Evolutionary conservation across 2,888 invertebrate species (phyloP), one percentile per base, ranked within the genome.

Genomic region (Gandaritis pyraliata): DNA sequence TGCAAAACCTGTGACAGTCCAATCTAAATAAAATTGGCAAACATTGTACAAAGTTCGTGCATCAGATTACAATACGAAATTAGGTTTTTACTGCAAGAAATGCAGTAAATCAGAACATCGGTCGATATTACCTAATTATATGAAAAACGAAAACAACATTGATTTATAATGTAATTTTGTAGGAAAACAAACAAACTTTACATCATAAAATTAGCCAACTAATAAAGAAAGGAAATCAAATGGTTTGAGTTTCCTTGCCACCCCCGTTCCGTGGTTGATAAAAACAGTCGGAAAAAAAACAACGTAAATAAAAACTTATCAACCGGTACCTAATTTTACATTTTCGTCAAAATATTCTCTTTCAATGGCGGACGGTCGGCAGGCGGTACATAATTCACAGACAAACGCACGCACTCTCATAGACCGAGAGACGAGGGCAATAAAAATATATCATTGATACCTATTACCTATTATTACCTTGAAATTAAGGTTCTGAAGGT

Each of bases 321-420:
- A 41, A 53, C 18, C 13, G 13, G 11, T 54, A n/a, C n/a, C n/a
- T n/a, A 46, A 38, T 13, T 45, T 13, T 55, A 58, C 51, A 61
- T 61, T 53, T 61, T 60, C 64, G 62, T 52, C 51, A 55, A 64
- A 61, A 56, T 63, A 59, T 61, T 47, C 53, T 63, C 29, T 8
- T 13, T 41, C 47, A 18, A 41, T 11, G 45, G 41, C 45, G 15
- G 23, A 16, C 54, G 46, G 38, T 18, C 23, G 45, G 15, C 43
- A 18, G 43, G 16, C 16, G 39, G 33, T 29, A 29, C 29, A 61
- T 68, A 59, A 68, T 49, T 16, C 62, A 59, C 59, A 41, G 57
- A 51, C 51, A 12, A 50, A 38, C 52, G 61, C 68, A 68, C 68
- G 68, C 68, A 65, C 59, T 48, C 12, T 13, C 29, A 39, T 55